Evolutionary conservation across 2,797 vertebrate species (phyloP), one percentile per base, ranked within the genome.

Genomic region (Enteromius thamalakanensis): DNA sequence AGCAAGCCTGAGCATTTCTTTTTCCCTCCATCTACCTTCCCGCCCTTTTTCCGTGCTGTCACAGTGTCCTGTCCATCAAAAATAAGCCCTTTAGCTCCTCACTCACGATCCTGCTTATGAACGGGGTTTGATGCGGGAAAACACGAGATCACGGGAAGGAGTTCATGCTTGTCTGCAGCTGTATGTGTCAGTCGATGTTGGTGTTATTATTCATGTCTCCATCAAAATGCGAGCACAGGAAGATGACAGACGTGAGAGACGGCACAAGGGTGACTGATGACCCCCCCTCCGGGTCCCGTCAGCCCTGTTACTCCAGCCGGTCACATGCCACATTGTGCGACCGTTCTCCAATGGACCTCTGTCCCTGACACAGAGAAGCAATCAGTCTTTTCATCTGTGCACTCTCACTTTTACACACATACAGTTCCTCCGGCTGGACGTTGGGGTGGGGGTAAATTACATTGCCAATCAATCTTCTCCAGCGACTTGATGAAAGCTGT

Each of bases 401-500:
- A 84, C 87, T 85, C 77, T 85, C 81, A 84, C 88, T 86, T 83
- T 83, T 86, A 84, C 85, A 89, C 88, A 88, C 83, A 81, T 82
- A 87, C 86, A 90, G 86, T 87, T 90, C 91, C 93, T 92, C 76
- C 34, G 81, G 69, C 86, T 81, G 86, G 69, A 80, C 40, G 55
- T 47, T 74, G 80, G 21, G 65, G 64, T 68, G 79, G 49, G 85
- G 78, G 91, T 93, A 94, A 94, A 94, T 95, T 93, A 94, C 92
- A 91, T 92, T 94, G 93, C 93, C 94, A 94, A 93, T 95, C 95
- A 95, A 95, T 94, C 93, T 92, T 91, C 84, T 91, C 90, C 85
- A 89, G 88, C 87, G 74, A 67, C 90, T 85, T 90, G 91, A 94
- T 93, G 92, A 94, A 93, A 92, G 89, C 93, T 92, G 91, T 93